phyloP scores from a whole-genome alignment of 2,113 vertebrate genomes.

The Mastomys coucha region DNA sequence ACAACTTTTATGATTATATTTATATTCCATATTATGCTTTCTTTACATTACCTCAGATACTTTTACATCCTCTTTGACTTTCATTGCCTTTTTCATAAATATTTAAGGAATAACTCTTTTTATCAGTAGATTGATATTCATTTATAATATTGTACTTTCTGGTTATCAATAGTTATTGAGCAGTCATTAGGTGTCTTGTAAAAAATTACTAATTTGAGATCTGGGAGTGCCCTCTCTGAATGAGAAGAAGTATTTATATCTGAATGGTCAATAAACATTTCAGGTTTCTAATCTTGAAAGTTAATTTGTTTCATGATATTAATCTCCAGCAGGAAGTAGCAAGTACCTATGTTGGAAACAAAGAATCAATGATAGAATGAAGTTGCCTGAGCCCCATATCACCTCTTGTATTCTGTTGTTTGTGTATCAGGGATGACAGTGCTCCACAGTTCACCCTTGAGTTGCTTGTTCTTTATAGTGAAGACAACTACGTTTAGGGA shows the following conservation, averaged over 20 bases:
- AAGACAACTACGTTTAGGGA: slow-evolving; percentile 38
- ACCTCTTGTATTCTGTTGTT: background rate
- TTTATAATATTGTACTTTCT: background rate
- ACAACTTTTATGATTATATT: background rate
- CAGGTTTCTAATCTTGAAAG: background rate
- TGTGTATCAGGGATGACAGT: background rate
- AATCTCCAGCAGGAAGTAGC: background rate
- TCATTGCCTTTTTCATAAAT: background rate
- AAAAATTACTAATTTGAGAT: background rate
- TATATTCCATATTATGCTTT: background rate
- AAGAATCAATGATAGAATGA: background rate
- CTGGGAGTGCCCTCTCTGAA: background rate
- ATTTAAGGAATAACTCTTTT: background rate
- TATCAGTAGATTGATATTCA: background rate
- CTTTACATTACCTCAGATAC: background rate
- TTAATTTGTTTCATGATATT: background rate
- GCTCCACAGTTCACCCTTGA: background rate
- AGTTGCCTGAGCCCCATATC: background rate
- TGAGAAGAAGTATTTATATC: background rate
- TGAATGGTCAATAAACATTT: background rate
- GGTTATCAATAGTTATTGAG: background rate
- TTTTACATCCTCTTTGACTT: background rate
- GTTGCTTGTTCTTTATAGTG: background rate
- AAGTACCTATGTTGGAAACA: background rate
- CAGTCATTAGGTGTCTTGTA: background rate